These are phyloP conservation scores for Helogale parvula DNA, from an alignment of 2,113 vertebrate species.

Conservation along the genomic window DNA sequence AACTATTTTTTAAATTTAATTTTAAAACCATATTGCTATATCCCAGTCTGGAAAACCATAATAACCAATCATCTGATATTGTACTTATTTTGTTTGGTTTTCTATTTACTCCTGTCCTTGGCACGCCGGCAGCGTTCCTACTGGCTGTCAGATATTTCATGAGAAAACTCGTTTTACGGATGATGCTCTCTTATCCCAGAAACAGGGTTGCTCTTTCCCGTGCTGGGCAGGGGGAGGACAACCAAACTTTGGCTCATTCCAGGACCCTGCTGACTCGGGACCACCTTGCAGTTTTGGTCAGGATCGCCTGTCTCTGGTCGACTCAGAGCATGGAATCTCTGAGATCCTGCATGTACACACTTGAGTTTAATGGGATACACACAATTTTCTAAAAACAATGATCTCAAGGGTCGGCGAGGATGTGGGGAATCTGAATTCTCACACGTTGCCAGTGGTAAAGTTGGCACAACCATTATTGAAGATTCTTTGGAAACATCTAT, in stretches of 20 bases:
- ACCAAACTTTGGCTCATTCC: background rate
- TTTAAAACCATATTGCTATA: background rate
- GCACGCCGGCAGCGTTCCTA: background rate
- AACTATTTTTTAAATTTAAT: background rate
- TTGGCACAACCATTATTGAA: background rate
- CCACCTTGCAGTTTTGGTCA: background rate
- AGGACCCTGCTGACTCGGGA: background rate
- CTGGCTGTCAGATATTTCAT: background rate
- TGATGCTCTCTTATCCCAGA: background rate
- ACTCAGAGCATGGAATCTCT: background rate
- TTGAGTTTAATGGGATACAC: background rate
- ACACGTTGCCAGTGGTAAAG: background rate
- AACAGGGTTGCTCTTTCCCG: background rate
- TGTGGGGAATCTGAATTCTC: background rate
- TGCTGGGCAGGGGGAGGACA: background rate
- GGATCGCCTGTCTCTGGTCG: background rate
- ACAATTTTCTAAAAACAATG: background rate
- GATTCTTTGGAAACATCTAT: background rate
- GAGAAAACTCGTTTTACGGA: background rate
- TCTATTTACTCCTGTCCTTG: background rate
- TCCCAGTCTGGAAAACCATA: background rate
- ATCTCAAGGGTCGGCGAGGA: background rate
- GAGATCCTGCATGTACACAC: background rate
- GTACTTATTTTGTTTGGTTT: background rate
- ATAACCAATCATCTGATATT: background rate